These are phyloP conservation scores for Rhopalosiphum maidis DNA, from an alignment of 1,140 invertebrate genomes.

Conservation along the genomic window DNA sequence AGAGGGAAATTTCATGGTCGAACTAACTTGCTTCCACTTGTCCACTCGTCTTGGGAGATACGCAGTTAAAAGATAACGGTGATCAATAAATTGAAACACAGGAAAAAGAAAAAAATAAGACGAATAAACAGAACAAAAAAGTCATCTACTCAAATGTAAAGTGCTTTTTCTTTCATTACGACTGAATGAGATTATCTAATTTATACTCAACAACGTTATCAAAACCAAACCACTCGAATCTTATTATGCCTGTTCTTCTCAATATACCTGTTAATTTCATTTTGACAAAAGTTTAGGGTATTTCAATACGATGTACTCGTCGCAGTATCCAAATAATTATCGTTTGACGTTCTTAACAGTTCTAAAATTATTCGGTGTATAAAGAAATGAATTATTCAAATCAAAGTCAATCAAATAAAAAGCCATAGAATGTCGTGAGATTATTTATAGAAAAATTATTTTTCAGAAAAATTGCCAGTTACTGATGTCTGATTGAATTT, in stretches of 20 bases:
- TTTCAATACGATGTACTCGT: not conserved
- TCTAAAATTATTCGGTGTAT: not conserved
- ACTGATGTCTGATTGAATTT: not conserved
- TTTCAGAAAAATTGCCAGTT: not conserved
- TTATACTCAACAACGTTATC: slow-evolving; percentile 36
- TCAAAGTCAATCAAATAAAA: not conserved
- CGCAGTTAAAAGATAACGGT: slow-evolving; percentile 52
- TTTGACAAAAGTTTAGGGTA: not conserved
- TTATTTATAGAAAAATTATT: not conserved
- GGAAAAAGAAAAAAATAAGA: not conserved
- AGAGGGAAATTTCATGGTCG: slow-evolving; percentile 57
- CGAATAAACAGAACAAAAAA: not conserved
- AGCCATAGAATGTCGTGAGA: not conserved
- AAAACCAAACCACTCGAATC: slow-evolving; percentile 12
- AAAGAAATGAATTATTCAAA: not conserved
- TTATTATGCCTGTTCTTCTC: not conserved
- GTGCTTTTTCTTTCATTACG: not conserved
- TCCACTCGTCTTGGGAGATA: not conserved
- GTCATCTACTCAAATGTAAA: slow-evolving; percentile 51
- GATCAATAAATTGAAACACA: slow-evolving; percentile 55
- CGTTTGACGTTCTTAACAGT: not conserved
- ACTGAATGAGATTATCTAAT: slow-evolving; percentile 25
- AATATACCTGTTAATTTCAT: slow-evolving; percentile 36
- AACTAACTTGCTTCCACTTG: slow-evolving; percentile 10
- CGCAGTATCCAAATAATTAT: not conserved